Evolutionary conservation across 2,797 vertebrate species (phyloP).

Genomic region (Takifugu ocellatus): DNA sequence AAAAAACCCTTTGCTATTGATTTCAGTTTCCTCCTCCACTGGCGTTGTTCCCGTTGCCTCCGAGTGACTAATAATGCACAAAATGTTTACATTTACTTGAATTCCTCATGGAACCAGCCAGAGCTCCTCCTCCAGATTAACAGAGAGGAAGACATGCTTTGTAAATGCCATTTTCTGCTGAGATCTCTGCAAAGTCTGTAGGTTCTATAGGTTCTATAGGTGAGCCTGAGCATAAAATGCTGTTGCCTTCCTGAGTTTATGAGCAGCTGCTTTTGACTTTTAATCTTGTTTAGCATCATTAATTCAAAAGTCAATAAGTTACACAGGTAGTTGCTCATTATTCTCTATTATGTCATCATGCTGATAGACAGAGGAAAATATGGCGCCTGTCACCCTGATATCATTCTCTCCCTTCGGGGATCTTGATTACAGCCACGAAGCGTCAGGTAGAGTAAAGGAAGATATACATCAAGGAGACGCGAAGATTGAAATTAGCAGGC

Average conservation of each 20-base stretch:
- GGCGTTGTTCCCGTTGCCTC: constrained; percentile 15
- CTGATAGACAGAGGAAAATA: constrained; percentile 59
- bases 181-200: constrained; percentile 27
- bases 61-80: constrained; percentile 31
- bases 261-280: constrained; percentile 59
- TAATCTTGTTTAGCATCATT: constrained; percentile 63
- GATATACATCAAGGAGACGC: constrained; percentile 59
- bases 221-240: constrained; percentile 33
- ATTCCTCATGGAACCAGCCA: constrained; percentile 10
- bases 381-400: constrained; percentile 65
- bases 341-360: constrained; percentile 62
- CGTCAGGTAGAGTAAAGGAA: constrained; percentile 55
- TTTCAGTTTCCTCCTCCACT: constrained; percentile 26
- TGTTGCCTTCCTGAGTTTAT: constrained; percentile 42
- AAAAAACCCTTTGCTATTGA: constrained; percentile 25
- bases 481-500: constrained; percentile 39
- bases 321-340: constrained; percentile 56
- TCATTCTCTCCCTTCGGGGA: constrained; percentile 52
- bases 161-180: constrained; percentile 17
- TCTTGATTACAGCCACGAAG: constrained; percentile 51
- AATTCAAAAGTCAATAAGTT: constrained; percentile 69
- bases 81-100: constrained; percentile 31
- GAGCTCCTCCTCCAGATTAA: constrained; percentile 13
- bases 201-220: constrained; percentile 12
- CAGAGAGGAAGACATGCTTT: constrained; percentile 2